A percentile compares a stretch with the other conserved stretches of the same genome.
phyloP scores from a whole-genome alignment of 2,113 vertebrate genomes.

The Rattus norvegicus region DNA sequence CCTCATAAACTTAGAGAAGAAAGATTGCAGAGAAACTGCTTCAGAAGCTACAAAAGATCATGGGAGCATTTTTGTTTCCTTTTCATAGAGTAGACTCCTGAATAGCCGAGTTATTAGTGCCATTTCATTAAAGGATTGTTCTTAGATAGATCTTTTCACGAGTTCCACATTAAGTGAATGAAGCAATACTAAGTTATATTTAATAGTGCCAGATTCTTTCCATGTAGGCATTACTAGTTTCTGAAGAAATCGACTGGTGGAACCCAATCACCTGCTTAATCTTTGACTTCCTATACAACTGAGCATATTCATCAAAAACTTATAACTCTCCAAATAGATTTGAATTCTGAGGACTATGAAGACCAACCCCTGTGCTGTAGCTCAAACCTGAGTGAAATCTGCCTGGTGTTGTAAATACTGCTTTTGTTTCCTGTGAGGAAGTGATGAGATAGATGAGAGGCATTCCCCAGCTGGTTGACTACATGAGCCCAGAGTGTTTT shows the following conservation, averaged over 20 bases:
- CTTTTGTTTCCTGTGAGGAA: too few relatives aligned
- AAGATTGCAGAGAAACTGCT: not conserved
- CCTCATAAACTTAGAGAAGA: not conserved
- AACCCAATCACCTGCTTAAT: not conserved
- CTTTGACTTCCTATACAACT: not conserved
- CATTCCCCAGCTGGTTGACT: too few relatives aligned
- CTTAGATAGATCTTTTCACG: not conserved
- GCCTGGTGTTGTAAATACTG: not conserved
- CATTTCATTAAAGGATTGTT: constrained; percentile 15
- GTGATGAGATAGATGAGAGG: too few relatives aligned
- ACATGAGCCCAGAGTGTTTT: too few relatives aligned
- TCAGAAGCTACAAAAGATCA: not conserved
- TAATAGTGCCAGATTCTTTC: not conserved
- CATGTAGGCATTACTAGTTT: not conserved
- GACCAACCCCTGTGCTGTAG: not conserved
- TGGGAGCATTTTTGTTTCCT: not conserved
- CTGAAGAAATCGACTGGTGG: not conserved
- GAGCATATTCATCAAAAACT: not conserved
- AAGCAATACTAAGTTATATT: not conserved
- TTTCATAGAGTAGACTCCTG: not conserved
- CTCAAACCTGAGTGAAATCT: not conserved
- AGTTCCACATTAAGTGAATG: not conserved
- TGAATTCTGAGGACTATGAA: not conserved
- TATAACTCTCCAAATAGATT: not conserved
- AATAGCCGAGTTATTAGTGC: not conserved